These are phyloP conservation scores for Coreoperca whiteheadi DNA, from an alignment of 2,113 vertebrate species.

Conservation along the genomic window DNA sequence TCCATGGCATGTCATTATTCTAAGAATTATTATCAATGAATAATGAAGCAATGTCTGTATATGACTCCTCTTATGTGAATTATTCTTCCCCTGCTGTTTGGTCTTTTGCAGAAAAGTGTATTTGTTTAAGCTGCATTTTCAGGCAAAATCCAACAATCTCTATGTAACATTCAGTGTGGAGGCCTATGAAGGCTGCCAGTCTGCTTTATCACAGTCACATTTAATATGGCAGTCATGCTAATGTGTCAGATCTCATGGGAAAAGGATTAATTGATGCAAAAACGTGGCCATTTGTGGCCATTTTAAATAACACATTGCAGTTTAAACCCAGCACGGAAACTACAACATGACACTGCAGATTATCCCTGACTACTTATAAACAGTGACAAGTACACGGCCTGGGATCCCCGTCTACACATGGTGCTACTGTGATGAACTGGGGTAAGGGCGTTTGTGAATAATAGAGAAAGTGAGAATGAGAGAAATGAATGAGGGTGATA, in stretches of 20 bases:
- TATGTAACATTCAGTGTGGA: neutral
- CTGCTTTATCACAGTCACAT: neutral
- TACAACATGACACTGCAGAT: conserved; percentile 17
- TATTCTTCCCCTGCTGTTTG: neutral
- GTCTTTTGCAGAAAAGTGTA: neutral
- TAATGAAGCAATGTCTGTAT: neutral
- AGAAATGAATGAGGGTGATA: conserved; percentile 52
- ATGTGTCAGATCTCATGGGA: neutral
- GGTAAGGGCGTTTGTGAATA: conserved; percentile 23
- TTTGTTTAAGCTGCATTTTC: neutral
- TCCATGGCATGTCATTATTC: neutral
- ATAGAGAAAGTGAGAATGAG: conserved; percentile 35
- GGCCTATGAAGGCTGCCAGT: neutral
- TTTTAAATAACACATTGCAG: neutral
- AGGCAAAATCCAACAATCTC: neutral
- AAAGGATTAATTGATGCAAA: neutral
- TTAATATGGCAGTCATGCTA: neutral
- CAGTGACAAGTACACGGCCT: neutral
- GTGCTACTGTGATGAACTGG: conserved; percentile 34
- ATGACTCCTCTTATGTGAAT: neutral
- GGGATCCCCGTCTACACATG: conserved; percentile 15
- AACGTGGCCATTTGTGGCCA: neutral
- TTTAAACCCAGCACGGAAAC: neutral
- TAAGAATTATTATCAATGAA: neutral
- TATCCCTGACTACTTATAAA: conserved; percentile 3